Conservation (phyloP, 2,888 invertebrate genomes). For the Apamea crenata region DNA sequence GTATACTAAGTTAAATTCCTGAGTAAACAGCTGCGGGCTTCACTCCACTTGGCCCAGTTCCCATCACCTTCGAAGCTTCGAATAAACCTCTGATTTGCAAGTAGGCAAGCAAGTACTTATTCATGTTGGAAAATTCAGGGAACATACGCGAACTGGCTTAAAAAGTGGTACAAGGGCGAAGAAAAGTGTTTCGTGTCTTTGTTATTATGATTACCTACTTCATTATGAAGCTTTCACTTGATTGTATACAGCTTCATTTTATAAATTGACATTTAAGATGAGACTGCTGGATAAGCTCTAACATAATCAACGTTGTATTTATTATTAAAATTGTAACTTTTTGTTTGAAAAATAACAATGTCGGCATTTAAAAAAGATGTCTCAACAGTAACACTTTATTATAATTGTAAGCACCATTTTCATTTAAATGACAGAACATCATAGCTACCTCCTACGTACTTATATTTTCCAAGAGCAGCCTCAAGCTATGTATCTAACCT, state of each 20-base stretch:
- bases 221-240: neutral
- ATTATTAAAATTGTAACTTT: neutral
- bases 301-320: neutral
- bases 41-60: constrained; percentile 64
- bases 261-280: neutral
- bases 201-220: neutral
- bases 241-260: neutral
- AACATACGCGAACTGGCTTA: constrained; percentile 20
- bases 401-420: neutral
- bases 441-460: neutral
- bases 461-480: neutral
- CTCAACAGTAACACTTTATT: neutral
- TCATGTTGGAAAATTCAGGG: constrained; percentile 37
- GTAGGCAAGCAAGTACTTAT: constrained; percentile 32
- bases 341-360: neutral
- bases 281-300: neutral
- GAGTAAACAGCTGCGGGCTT: constrained; percentile 20
- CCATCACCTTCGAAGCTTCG: constrained; percentile 58
- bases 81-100: constrained; percentile 57
- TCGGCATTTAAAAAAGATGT: neutral
- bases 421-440: neutral
- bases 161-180: constrained; percentile 56
- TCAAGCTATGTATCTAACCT: neutral
- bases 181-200: constrained; percentile 28
- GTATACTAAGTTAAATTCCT: constrained; percentile 12